Conservation (phyloP, 2,113 vertebrate genomes). For the Solea senegalensis region DNA sequence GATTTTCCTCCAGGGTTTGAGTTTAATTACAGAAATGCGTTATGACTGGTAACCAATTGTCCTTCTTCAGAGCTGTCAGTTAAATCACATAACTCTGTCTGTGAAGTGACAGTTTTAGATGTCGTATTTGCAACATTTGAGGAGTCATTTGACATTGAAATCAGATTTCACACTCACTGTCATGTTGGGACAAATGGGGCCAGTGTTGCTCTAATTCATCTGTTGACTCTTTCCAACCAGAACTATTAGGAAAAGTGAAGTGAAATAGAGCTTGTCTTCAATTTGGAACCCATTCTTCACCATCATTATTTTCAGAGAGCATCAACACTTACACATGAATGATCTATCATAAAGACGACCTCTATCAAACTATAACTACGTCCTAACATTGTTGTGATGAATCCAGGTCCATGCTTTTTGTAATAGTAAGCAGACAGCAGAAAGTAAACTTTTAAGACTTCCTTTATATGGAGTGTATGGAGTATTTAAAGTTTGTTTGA, state of each 20-base stretch:
- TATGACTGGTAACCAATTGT: not conserved
- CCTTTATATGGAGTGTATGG: not conserved
- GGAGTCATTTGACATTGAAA: not conserved
- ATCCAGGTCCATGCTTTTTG: not conserved
- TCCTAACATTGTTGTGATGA: constrained; percentile 33
- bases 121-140: not conserved
- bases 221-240: not conserved
- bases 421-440: constrained; percentile 1
- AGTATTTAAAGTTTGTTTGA: constrained; percentile 10
- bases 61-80: constrained; percentile 9
- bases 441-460: not conserved
- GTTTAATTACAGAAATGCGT: not conserved
- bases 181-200: constrained; percentile 23
- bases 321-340: too few species aligned
- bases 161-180: constrained; percentile 13
- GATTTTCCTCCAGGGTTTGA: not conserved
- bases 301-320: constrained; percentile 6
- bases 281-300: not conserved
- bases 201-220: not conserved
- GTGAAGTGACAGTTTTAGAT: constrained; percentile 6
- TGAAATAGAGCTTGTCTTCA: not conserved
- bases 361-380: too few species aligned
- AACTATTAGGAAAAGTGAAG: not conserved
- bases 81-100: not conserved
- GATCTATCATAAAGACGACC: too few species aligned